Percentiles rank a stretch among this genome's conserved stretches.
Conservation (phyloP, 1,140 invertebrate genomes). For the Zophobas atratus region DNA sequence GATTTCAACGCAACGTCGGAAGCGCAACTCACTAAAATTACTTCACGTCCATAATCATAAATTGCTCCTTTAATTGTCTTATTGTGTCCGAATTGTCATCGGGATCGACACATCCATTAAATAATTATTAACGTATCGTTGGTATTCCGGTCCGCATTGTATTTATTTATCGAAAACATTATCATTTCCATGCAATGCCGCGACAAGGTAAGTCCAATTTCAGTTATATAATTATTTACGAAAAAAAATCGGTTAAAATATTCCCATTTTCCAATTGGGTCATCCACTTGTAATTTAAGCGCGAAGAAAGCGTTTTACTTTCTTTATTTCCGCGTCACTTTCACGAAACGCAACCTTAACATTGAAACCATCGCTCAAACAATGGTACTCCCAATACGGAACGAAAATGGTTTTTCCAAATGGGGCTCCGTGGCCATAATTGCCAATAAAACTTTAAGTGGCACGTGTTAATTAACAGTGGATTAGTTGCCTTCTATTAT, state of each 20-base stretch:
- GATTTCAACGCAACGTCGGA: conserved; percentile 11
- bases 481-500: conserved; percentile 1
- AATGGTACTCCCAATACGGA: conserved; percentile 3
- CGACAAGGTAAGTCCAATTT: conserved; percentile 7
- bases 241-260: neutral
- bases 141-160: neutral
- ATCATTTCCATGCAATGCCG: neutral
- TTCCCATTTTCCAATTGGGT: neutral
- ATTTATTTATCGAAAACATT: no score
- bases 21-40: neutral
- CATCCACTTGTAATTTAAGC: conserved; percentile 22
- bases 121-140: neutral
- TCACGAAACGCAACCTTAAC: conserved; percentile 47
- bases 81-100: conserved; percentile 4
- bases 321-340: conserved; percentile 54
- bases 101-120: conserved; percentile 1
- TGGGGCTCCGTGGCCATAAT: no score
- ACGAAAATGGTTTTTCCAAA: neutral
- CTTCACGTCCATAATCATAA: no score
- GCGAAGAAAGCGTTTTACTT: conserved; percentile 56
- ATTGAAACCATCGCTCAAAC: conserved; percentile 1
- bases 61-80: neutral
- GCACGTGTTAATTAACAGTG: conserved; percentile 7
- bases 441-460: conserved; percentile 9
- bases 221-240: neutral